Evolutionary conservation across 92 coral and sea anemone species (phyloP).

Genomic region (Umimayanthus kanabou): DNA sequence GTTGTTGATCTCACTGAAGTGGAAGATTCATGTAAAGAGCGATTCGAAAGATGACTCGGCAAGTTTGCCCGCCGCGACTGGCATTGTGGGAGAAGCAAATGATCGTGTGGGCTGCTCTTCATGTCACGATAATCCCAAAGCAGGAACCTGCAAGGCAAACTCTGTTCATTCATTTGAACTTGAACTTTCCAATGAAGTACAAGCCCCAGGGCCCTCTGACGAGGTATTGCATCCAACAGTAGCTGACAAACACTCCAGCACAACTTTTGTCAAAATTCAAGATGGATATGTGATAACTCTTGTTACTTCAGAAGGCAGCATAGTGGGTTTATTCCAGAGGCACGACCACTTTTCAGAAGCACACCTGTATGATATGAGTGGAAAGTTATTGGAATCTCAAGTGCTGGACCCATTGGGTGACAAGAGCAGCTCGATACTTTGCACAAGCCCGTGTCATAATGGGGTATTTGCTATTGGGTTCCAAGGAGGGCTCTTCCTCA

Average conservation of each 20-base stretch:
- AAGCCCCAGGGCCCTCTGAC: neutral
- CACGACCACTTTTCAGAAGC: conserved; percentile 71
- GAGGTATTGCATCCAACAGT: neutral
- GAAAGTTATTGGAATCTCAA: conserved; percentile 53
- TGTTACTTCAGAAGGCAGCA: conserved; percentile 54
- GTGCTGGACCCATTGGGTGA: conserved; percentile 73
- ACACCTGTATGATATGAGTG: conserved; percentile 58
- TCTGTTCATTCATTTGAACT: conserved; percentile 43
- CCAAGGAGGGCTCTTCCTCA: conserved; percentile 79
- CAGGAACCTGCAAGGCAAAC: neutral
- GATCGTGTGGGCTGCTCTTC: neutral
- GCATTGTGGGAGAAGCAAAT: neutral
- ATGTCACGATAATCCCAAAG: neutral
- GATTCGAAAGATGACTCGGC: neutral
- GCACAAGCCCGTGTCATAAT: conserved; percentile 66
- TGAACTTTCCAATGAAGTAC: conserved; percentile 5
- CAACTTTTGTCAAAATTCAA: conserved; percentile 68
- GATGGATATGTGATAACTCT: conserved; percentile 73
- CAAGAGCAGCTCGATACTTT: conserved; percentile 68
- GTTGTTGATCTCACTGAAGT: conserved; percentile 6
- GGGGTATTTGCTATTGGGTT: conserved; percentile 79
- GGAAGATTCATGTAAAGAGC: conserved; percentile 41
- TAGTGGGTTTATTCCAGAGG: conserved; percentile 71
- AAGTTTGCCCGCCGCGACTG: neutral
- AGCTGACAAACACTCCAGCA: conserved; percentile 48